A percentile compares a stretch with the other conserved stretches of the same genome.
phyloP scores from a whole-genome alignment of 2,888 invertebrate species.

The Arctia plantaginis region DNA sequence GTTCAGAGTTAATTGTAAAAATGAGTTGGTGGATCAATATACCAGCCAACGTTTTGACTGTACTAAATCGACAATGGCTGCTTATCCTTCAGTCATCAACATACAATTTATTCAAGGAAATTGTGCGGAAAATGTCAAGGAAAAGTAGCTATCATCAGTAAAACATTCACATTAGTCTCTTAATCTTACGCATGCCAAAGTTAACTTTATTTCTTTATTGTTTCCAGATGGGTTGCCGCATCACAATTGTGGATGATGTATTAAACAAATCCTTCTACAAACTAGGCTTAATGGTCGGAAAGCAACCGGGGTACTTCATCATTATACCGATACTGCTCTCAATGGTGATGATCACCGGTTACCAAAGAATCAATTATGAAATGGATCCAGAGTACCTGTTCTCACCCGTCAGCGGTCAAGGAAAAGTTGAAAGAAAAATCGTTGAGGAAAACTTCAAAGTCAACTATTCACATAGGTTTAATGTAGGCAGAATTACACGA shows the following conservation, averaged over 20 bases:
- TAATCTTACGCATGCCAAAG: background rate
- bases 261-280: constrained; percentile 93
- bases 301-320: constrained; percentile 95
- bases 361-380: constrained; percentile 94
- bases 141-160: background rate
- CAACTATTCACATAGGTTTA: constrained; percentile 94
- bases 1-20: background rate
- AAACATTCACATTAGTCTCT: background rate
- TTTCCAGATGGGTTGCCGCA: constrained; percentile 90
- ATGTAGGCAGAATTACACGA: constrained; percentile 94
- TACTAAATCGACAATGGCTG: constrained; percentile 14
- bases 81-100: constrained; percentile 7
- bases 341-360: constrained; percentile 94
- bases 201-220: background rate
- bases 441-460: constrained; percentile 95
- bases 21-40: background rate
- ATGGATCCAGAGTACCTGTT: constrained; percentile 98
- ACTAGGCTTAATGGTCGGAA: constrained; percentile 92
- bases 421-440: constrained; percentile 92
- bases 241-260: constrained; percentile 92
- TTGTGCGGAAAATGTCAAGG: constrained; percentile 18
- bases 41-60: background rate
- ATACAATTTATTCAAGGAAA: constrained; percentile 15
- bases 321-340: constrained; percentile 94
- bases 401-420: constrained; percentile 95